These are phyloP conservation scores for Rhagonycha lutea DNA, from an alignment of 2,888 invertebrate genomes.

Conservation along the genomic window DNA sequence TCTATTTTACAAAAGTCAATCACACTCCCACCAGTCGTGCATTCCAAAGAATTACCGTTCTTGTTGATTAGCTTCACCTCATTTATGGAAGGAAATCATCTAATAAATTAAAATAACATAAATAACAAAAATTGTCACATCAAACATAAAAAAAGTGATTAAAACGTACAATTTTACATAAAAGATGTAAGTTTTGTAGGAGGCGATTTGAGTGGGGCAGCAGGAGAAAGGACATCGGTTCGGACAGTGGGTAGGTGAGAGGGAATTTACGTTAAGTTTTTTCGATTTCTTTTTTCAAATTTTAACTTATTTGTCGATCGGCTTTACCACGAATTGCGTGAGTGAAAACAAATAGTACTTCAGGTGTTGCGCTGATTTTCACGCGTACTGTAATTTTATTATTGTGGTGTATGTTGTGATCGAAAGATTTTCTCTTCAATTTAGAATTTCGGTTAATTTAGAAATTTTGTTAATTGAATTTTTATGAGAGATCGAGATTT, in stretches of 20 bases:
- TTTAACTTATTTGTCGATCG: constrained; percentile 32
- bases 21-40: not conserved
- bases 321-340: constrained; percentile 12
- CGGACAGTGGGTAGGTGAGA: constrained; percentile 33
- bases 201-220: constrained; percentile 30
- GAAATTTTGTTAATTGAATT: not conserved
- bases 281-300: constrained; percentile 35
- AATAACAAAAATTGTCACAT: not conserved
- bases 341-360: not conserved
- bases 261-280: constrained; percentile 39
- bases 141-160: not conserved
- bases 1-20: not conserved
- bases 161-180: not conserved
- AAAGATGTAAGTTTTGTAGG: constrained; percentile 18
- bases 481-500: not conserved
- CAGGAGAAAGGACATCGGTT: constrained; percentile 36
- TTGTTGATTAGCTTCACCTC: not conserved
- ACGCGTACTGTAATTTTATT: not conserved
- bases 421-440: not conserved
- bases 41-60: not conserved
- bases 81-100: not conserved
- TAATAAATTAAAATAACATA: not conserved
- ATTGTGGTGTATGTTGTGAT: not conserved
- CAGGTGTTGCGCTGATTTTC: not conserved
- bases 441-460: not conserved